These are phyloP conservation scores for Knipowitschia caucasica DNA, from an alignment of 2,797 vertebrate species.

Conservation along the genomic window DNA sequence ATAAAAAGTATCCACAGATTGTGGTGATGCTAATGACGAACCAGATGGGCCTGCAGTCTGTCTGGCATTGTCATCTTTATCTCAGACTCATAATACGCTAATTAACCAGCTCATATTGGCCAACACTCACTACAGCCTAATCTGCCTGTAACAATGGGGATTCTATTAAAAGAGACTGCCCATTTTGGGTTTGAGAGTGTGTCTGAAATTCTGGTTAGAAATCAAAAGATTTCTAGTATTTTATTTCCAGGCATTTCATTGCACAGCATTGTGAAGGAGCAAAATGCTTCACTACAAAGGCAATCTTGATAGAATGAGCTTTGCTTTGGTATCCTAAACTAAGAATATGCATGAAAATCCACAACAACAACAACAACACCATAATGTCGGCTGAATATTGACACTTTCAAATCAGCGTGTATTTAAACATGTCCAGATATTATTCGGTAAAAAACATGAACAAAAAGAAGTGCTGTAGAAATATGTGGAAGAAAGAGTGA, in stretches of 20 bases:
- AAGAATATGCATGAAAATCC: too few species aligned
- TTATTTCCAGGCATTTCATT: background rate
- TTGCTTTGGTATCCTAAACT: too few species aligned
- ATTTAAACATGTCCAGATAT: too few species aligned
- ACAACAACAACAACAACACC: too few species aligned
- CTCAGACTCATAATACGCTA: background rate
- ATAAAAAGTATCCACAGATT: background rate
- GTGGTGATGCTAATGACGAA: slow-evolving; percentile 1
- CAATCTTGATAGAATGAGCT: too few species aligned
- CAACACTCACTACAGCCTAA: background rate
- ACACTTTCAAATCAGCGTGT: too few species aligned
- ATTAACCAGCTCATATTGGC: background rate
- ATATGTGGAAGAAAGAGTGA: too few species aligned
- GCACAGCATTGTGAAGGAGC: background rate
- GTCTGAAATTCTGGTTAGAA: background rate
- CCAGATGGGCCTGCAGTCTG: slow-evolving; percentile 4
- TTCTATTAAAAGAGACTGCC: background rate
- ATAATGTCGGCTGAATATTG: too few species aligned
- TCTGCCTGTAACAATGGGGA: background rate
- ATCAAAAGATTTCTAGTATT: background rate
- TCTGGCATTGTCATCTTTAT: slow-evolving; percentile 1
- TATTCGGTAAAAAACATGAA: too few species aligned
- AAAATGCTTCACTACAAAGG: background rate
- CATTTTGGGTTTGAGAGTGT: background rate
- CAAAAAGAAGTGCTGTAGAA: too few species aligned